phyloP scores from a whole-genome alignment of 2,888 invertebrate genomes.

The Metacarcinus magister region DNA sequence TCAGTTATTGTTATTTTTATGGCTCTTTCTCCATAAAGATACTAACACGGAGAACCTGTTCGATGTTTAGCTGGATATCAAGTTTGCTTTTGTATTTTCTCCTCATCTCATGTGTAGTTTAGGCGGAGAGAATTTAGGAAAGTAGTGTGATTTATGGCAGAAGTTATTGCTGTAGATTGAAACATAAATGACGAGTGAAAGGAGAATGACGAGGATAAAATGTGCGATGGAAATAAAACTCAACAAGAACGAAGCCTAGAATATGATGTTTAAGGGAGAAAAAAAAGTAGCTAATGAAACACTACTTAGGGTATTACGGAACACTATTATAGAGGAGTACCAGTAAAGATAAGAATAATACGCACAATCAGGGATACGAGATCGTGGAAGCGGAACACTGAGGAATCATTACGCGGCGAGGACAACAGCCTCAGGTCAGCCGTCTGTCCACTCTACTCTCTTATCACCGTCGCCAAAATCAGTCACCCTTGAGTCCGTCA shows the following conservation, averaged over 20 bases:
- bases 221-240: neutral
- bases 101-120: neutral
- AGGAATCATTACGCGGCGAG: constrained; percentile 26
- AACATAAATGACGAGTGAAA: neutral
- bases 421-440: neutral
- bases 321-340: neutral
- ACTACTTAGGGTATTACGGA: neutral
- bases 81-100: neutral
- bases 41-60: neutral
- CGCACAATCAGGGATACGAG: neutral
- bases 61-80: neutral
- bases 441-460: neutral
- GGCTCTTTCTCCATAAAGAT: neutral
- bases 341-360: neutral
- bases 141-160: neutral
- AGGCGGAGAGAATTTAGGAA: neutral
- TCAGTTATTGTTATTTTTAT: neutral
- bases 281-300: neutral
- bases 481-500: neutral
- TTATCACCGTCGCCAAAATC: constrained; percentile 18
- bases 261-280: neutral
- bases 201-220: neutral
- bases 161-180: neutral
- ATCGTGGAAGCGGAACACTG: neutral
- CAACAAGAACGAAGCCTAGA: neutral